Conservation (phyloP, 2,113 vertebrate genomes). For the Lucifuga dentata region DNA sequence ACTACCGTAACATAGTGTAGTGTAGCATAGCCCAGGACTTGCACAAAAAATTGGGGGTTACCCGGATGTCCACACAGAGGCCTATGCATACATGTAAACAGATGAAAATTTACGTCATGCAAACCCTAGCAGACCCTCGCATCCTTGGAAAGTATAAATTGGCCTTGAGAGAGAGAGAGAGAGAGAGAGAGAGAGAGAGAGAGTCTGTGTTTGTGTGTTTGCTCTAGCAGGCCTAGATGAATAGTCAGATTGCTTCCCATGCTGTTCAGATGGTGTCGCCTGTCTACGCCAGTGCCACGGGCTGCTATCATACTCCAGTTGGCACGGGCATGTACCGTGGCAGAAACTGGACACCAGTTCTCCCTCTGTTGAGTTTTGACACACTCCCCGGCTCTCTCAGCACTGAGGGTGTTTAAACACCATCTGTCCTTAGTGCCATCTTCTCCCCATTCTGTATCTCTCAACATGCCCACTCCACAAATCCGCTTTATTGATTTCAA, state of each 20-base stretch:
- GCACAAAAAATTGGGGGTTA: no score
- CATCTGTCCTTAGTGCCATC: constrained; percentile 53
- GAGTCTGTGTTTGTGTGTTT: constrained; percentile 29
- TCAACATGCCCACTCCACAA: constrained; percentile 31
- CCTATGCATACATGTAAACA: no score
- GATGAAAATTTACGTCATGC: no score
- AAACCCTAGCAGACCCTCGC: no score
- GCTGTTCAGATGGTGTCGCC: constrained; percentile 52
- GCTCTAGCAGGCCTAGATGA: constrained; percentile 32
- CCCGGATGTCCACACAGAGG: no score
- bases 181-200: neutral
- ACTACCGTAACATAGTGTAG: no score
- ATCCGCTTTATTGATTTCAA: constrained; percentile 57
- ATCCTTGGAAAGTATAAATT: no score
- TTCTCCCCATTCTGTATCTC: constrained; percentile 17
- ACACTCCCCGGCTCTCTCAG: constrained; percentile 44
- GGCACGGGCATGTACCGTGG: constrained; percentile 36
- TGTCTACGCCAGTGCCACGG: constrained; percentile 41
- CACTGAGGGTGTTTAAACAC: constrained; percentile 57
- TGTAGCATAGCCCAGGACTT: no score
- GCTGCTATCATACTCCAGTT: constrained; percentile 52
- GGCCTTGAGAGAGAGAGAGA: neutral
- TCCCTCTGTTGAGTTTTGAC: constrained; percentile 45
- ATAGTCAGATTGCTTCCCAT: constrained; percentile 35
- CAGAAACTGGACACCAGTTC: constrained; percentile 42